Evolutionary conservation across 2,797 vertebrate genomes (phyloP).

Genomic region (Linurgus olivaceus): DNA sequence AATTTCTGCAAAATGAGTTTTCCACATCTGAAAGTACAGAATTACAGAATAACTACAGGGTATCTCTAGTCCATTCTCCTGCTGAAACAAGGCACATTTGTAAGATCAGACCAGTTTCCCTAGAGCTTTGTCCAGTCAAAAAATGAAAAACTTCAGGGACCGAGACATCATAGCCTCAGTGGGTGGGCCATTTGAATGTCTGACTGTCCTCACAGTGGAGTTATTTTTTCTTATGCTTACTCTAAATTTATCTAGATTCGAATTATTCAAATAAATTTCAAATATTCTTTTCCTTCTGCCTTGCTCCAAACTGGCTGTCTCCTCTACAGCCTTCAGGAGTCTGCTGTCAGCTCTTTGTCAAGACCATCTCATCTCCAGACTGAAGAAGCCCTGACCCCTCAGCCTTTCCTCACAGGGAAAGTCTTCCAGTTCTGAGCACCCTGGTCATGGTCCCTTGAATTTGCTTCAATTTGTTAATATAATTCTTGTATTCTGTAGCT

Average conservation of each 20-base stretch:
- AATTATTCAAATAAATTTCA: not conserved
- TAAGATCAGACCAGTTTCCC: not conserved
- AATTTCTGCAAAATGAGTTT: not conserved
- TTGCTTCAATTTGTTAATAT: not conserved
- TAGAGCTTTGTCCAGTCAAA: not conserved
- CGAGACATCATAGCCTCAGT: not conserved
- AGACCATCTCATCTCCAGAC: not conserved
- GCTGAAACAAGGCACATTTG: not conserved
- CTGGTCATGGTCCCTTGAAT: not conserved
- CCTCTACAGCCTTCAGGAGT: not conserved
- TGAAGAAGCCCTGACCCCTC: not conserved
- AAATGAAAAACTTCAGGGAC: not conserved
- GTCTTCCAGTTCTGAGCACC: not conserved
- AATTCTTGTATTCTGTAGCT: not conserved
- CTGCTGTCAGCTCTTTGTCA: not conserved
- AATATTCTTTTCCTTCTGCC: not conserved
- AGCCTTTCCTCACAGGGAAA: not conserved
- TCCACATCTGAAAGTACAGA: not conserved
- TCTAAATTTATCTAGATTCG: not conserved
- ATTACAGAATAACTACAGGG: not conserved
- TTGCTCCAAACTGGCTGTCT: not conserved
- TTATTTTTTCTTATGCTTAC: not conserved
- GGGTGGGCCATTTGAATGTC: not conserved
- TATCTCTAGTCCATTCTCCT: not conserved
- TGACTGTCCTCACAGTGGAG: not conserved